Evolutionary conservation across 1,140 invertebrate species (phyloP), one percentile per base, ranked within the genome.

Genomic region (Lanistes nyassanus): DNA sequence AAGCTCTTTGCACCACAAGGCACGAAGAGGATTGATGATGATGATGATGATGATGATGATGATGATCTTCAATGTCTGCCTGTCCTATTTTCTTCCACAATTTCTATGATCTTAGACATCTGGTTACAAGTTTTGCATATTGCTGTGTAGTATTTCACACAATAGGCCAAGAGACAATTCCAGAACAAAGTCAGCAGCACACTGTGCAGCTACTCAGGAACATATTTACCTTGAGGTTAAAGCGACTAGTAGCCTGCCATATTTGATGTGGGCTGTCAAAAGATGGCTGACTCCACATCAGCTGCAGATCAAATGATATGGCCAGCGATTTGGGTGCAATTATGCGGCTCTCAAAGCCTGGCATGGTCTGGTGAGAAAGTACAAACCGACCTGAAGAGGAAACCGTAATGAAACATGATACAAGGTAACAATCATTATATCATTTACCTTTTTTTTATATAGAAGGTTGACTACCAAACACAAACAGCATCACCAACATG

Each of bases 181-280:
- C n/a, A n/a, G n/a, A n/a, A n/a, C n/a, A n/a, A n/a, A n/a, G n/a
- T n/a, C n/a, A n/a, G n/a, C n/a, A n/a, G n/a, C n/a, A n/a, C n/a
- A n/a, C n/a, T n/a, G n/a, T n/a, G n/a, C n/a, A n/a, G n/a, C n/a
- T n/a, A n/a, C n/a, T 47, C 9, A 47, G 42, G 9, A 47, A 47
- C 42, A 47, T 47, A 16, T 47, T 84, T 76, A 91, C 90, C 85
- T 89, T 84, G 3, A 90, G 76, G 77, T 84, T 90, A 79, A 86
- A 90, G 21, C 86, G 78, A 75, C 87, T 89, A 13, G 85, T 89
- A 26, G 90, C 90, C 81, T 84, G 84, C 91, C 91, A 91, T 34
- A 89, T 81, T 77, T 91, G 91, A 56, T 87, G 83, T 19, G 90
- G 89, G 42, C 89, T 88, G 79, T 91, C 90, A 85, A 88, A 90